A percentile compares a stretch with the other conserved stretches of the same genome.
phyloP scores from a whole-genome alignment of 1,140 invertebrate species.

The Tetramorium parvispinum region DNA sequence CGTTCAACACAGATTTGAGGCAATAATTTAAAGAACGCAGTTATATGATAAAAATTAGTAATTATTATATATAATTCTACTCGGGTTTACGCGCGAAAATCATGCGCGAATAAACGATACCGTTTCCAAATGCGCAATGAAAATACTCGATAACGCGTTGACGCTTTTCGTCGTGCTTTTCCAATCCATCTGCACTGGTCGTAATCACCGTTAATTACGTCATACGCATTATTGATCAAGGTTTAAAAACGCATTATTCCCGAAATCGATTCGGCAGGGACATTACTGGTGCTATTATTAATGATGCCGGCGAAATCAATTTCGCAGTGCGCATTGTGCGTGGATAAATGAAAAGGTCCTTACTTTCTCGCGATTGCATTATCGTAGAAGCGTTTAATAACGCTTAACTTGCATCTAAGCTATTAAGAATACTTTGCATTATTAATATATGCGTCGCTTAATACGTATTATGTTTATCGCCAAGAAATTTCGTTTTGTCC shows the following conservation, averaged over 20 bases:
- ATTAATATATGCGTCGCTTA: not conserved
- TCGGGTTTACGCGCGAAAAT: no score
- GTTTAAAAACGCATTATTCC: conserved; percentile 51
- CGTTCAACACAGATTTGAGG: conserved; percentile 9
- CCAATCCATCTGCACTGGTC: not conserved
- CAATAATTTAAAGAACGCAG: conserved; percentile 19
- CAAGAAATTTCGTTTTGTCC: not conserved
- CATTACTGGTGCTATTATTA: conserved; percentile 48
- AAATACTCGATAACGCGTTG: conserved; percentile 1
- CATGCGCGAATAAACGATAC: conserved; percentile 5
- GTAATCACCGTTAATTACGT: conserved; percentile 44
- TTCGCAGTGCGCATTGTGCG: conserved; percentile 20
- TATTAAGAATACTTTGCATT: not conserved
- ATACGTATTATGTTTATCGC: not conserved
- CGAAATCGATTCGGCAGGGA: conserved; percentile 39
- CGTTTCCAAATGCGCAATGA: not conserved
- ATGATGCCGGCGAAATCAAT: conserved; percentile 38
- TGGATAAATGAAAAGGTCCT: conserved; percentile 18
- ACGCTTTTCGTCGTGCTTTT: conserved; percentile 21
- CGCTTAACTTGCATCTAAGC: not conserved
- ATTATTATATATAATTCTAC: not conserved
- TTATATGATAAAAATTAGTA: conserved; percentile 22
- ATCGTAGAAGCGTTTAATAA: conserved; percentile 8
- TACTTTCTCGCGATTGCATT: conserved; percentile 19
- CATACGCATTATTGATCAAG: conserved; percentile 53